These are phyloP conservation scores for Neoarius graeffei DNA, from an alignment of 2,113 vertebrate species.

Conservation along the genomic window DNA sequence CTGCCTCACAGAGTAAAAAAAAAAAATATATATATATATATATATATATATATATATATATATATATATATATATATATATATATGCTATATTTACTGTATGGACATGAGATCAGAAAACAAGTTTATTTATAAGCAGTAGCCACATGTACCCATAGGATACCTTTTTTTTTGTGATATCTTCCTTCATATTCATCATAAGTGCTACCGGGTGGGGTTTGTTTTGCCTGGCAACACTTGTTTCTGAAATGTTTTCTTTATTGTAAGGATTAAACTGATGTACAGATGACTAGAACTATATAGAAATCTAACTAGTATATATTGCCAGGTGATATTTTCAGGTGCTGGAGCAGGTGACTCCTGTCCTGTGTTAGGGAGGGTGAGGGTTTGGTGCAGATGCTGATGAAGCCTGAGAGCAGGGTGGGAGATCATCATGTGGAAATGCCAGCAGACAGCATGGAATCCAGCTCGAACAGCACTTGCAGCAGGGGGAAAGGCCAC, in stretches of 20 bases:
- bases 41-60: too few species aligned
- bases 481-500: conserved; percentile 60
- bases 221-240: not conserved
- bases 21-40: too few species aligned
- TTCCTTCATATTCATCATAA: too few species aligned
- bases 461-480: conserved; percentile 60
- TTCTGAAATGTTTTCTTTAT: conserved; percentile 45
- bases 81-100: too few species aligned
- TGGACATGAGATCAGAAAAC: too few species aligned
- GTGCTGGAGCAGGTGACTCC: not conserved
- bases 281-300: conserved; percentile 50
- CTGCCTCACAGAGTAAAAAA: too few species aligned
- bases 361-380: not conserved
- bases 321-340: not conserved
- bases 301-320: conserved; percentile 1
- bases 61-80: too few species aligned
- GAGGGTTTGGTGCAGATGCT: conserved; percentile 31
- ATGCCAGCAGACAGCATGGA: conserved; percentile 54
- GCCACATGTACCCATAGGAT: too few species aligned
- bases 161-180: too few species aligned
- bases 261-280: conserved; percentile 40
- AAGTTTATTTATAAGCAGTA: too few species aligned
- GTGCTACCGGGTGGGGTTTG: too few species aligned
- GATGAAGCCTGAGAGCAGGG: conserved; percentile 49
- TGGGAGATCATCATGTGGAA: conserved; percentile 40